Base-by-base conservation (phyloP, 2,797 vertebrate genomes). In the Melanotaenia maccullochi region DNA sequence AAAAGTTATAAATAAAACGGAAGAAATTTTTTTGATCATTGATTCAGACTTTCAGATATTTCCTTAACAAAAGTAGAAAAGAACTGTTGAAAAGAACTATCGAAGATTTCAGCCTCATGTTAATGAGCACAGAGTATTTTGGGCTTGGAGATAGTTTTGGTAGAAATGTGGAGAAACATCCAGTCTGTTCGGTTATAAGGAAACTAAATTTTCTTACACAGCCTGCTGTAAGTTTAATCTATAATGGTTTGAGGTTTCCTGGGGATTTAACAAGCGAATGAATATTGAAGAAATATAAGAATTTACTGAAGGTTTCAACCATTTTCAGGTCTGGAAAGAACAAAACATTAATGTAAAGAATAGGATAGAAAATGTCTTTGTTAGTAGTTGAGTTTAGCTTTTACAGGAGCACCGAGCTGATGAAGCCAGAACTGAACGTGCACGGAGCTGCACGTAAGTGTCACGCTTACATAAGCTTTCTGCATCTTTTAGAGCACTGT, bases 401-500 rank as follows among this genome's bases (percentile, higher is more conserved):
- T 65, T 65, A 60, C 73, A 73, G 64, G 71, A 79, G 1, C 12
- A 49, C 35, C 55, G 62, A 36, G 8, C 11, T n/a, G 32, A 69
- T 68, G 25, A 28, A 68, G 77, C 3, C 4, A 0, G 16, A 42
- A 42, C 56, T 20, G 5, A 75, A 33, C 16, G 38, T 24, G 14
- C 35, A 9, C 40, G 2, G 47, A 42, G 55, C 68, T 59, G 81
- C 49, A 44, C 22, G 51, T 66, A 30, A 74, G 60, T 38, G 74
- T 51, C 24, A 12, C 1, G 1, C 71, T 90, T 82, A 78, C 20
- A 4, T 76, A 79, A 89, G 64, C 61, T 42, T 16, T 33, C 44
- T 78, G 1, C 81, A 74, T 85, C 60, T 74, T 78, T 84, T 25
- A 73, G 28, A 28, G 28, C 28, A 30, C 28, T 30, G 28, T 30